Conservation (phyloP, 2,797 vertebrate species). For the Muscicapa striata region DNA sequence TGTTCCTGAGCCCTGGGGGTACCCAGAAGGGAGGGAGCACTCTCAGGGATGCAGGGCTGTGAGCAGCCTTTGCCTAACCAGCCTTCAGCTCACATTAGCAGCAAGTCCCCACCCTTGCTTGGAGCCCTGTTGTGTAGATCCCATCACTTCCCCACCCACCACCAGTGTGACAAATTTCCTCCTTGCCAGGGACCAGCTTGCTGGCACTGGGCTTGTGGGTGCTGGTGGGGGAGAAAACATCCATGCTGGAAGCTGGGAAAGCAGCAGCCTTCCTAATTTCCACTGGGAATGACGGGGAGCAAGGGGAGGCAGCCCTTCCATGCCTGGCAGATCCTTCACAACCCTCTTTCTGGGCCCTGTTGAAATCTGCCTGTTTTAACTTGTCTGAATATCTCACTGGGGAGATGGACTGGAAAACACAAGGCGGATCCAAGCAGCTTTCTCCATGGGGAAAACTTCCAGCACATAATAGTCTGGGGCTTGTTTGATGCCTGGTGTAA, state of each 20-base stretch:
- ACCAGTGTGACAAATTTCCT: background rate
- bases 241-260: background rate
- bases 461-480: constrained; percentile 48
- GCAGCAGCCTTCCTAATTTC: background rate
- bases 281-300: background rate
- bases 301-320: background rate
- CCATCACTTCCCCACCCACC: background rate
- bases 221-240: background rate
- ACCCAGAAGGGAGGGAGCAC: background rate
- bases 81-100: constrained; percentile 35
- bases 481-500: constrained; percentile 54
- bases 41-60: background rate
- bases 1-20: rapidly evolving
- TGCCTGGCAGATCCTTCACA: background rate
- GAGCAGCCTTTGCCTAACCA: background rate
- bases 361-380: constrained; percentile 60
- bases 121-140: background rate
- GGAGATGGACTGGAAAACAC: constrained; percentile 63
- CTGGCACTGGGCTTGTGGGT: background rate
- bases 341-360: constrained; percentile 8
- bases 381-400: constrained; percentile 48
- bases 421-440: constrained; percentile 56
- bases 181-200: rapidly evolving
- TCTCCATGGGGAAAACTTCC: constrained; percentile 56
- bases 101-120: constrained; percentile 1